These are phyloP conservation scores for Diachrysia chrysitis DNA, from an alignment of 2,888 invertebrate species.

Conservation along the genomic window DNA sequence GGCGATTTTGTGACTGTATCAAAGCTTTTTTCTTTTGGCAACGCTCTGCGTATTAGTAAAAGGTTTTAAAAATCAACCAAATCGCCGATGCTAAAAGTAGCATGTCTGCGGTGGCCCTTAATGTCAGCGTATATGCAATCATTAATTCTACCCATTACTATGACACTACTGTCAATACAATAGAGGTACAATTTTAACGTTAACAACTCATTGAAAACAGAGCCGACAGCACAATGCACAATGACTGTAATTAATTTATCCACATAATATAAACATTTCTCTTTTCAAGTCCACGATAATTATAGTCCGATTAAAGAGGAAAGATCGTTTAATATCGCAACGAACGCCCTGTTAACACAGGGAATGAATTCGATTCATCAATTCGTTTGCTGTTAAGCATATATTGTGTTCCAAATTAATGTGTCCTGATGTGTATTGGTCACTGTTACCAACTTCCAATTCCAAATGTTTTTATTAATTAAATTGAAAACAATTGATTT, in stretches of 20 bases:
- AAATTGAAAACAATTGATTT: too few relatives aligned
- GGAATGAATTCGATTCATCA: slow-evolving; percentile 49
- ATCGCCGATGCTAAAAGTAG: too few relatives aligned
- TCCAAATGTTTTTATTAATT: too few relatives aligned
- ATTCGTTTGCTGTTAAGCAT: slow-evolving; percentile 47
- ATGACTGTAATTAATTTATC: slow-evolving; percentile 10
- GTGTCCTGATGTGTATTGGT: slow-evolving; percentile 25
- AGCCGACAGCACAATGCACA: background rate
- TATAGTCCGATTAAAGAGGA: slow-evolving; percentile 47
- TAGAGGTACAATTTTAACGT: background rate
- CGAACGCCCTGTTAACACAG: slow-evolving; percentile 14
- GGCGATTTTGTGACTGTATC: too few relatives aligned
- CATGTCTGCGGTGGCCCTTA: background rate
- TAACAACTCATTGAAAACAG: slow-evolving; percentile 7
- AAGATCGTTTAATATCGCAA: slow-evolving; percentile 25
- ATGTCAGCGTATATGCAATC: background rate
- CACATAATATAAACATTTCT: slow-evolving; percentile 15
- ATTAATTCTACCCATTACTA: background rate
- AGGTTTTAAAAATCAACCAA: too few relatives aligned
- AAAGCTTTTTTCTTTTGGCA: too few relatives aligned
- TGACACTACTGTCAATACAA: slow-evolving; percentile 4
- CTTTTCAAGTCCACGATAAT: slow-evolving; percentile 19
- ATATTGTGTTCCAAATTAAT: slow-evolving; percentile 49
- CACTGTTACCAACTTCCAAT: background rate
- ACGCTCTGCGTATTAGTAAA: too few relatives aligned